Percentiles rank a stretch among this genome's conserved stretches.
Evolutionary conservation across 2,113 vertebrate genomes (phyloP).

Genomic region (Sturnus vulgaris): DNA sequence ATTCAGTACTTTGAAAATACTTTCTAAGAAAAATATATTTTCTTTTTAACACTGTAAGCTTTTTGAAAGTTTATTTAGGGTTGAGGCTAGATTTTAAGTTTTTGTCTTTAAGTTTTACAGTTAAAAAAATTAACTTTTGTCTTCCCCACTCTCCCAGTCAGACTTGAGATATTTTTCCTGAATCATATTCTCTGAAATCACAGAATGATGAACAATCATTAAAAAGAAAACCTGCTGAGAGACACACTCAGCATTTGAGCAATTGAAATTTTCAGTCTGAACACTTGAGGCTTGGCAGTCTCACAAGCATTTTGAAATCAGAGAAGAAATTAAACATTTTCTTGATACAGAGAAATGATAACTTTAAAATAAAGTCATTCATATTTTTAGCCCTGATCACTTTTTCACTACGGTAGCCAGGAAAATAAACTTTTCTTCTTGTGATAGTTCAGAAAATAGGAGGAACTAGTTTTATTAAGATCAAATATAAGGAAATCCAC

Average conservation of each 20-base stretch:
- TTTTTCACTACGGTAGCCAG: not conserved
- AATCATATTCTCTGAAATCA: not conserved
- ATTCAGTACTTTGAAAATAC: not conserved
- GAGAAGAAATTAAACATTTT: not conserved
- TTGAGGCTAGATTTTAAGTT: not conserved
- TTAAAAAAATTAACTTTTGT: not conserved
- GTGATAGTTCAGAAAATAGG: not conserved
- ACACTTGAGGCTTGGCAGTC: not conserved
- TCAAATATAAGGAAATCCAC: not conserved
- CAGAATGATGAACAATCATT: not conserved
- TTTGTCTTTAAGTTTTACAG: not conserved
- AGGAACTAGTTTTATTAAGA: not conserved
- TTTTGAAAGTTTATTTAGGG: not conserved
- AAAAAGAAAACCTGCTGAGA: not conserved
- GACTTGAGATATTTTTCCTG: not conserved
- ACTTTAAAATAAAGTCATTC: not conserved
- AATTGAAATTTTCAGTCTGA: not conserved
- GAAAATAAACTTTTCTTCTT: not conserved
- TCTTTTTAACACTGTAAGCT: not conserved
- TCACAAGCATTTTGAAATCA: conserved; percentile 2
- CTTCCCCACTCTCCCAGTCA: not conserved
- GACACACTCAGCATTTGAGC: not conserved
- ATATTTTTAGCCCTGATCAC: not conserved
- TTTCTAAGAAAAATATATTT: not conserved
- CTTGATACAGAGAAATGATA: not conserved